These are phyloP conservation scores for Ormyrus pomaceus DNA, from an alignment of 2,888 invertebrate genomes.

Conservation along the genomic window DNA sequence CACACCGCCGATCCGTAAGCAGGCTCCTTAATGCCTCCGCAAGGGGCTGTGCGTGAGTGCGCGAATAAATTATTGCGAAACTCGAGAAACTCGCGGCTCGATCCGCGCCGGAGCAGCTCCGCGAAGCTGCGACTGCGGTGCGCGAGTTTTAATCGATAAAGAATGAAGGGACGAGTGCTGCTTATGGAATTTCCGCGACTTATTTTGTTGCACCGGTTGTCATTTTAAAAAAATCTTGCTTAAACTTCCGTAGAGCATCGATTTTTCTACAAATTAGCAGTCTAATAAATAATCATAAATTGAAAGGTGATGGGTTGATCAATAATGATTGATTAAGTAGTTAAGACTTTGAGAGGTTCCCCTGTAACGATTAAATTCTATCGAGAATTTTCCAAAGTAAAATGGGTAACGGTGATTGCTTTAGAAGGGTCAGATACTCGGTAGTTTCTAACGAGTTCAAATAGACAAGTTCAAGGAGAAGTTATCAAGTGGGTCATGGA, in stretches of 20 bases:
- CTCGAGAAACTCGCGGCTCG: conserved; percentile 21
- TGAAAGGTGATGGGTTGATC: too few relatives aligned
- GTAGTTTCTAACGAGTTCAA: conserved; percentile 25
- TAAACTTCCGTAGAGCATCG: too few relatives aligned
- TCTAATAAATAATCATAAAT: too few relatives aligned
- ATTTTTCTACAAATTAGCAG: too few relatives aligned
- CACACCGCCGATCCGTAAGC: conserved; percentile 24
- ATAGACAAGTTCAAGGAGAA: conserved; percentile 14
- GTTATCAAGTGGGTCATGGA: conserved; percentile 30
- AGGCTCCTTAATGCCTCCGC: conserved; percentile 21
- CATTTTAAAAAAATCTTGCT: too few relatives aligned
- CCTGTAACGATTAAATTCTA: background rate
- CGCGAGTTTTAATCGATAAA: background rate
- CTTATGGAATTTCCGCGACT: too few relatives aligned
- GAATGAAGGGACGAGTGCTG: too few relatives aligned
- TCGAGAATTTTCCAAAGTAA: background rate
- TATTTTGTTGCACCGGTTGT: too few relatives aligned
- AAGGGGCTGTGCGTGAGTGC: background rate
- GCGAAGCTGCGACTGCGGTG: background rate
- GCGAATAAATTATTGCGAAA: conserved; percentile 49
- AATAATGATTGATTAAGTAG: too few relatives aligned
- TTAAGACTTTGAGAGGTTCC: too few relatives aligned
- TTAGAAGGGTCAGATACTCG: background rate
- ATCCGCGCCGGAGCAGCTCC: background rate
- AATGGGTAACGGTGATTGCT: background rate